Evolutionary conservation across 2,113 vertebrate genomes (phyloP), one percentile per base, ranked within the genome.

Genomic region (Argyrosomus japonicus): DNA sequence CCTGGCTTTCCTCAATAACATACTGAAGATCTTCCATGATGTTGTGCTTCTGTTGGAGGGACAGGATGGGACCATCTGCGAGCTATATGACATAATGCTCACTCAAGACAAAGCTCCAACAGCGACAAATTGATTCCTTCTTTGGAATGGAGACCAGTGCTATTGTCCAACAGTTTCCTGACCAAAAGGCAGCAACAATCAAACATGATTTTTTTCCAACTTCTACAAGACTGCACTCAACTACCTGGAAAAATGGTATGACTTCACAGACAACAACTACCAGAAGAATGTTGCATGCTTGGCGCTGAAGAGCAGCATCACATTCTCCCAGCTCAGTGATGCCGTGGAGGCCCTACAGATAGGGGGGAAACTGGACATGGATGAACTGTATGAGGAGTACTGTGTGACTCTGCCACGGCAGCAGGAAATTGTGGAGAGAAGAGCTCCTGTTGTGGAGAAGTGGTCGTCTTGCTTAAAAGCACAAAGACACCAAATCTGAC

Each of bases 241-340:
- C 74, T 81, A 84, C 68, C 75, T 88, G n/a, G 68, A 76, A 69
- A 89, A 81, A 17, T 79, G 73, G 45, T 82, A 76, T 48, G 61
- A 85, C 51, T 87, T 87, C 68, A 18, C 81, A 65, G 71, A 86
- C 13, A 58, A 27, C 54, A 81, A 56, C 57, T 83, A 71, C 9
- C 23, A 84, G 29, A 87, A 76, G 51, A 0, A 63, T 64, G 51
- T 40, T 62, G 32, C 83, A 81, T 2, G 43, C 29, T 83, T 88
- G 43, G 50, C n/a, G 9, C 74, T 88, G 12, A 85, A 77, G 74
- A 90, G 13, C 8, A 65, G 36, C 0, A 87, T 86, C 64, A 85
- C 25, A 75, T 79, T 87, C 56, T 69, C 77, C 15, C 43, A 70
- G 1, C 50, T 68, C 50, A 74, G 68, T 60, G 85, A 86, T 51